These are phyloP conservation scores for Alsophila aescularia DNA, from an alignment of 2,888 invertebrate genomes.

Conservation along the genomic window DNA sequence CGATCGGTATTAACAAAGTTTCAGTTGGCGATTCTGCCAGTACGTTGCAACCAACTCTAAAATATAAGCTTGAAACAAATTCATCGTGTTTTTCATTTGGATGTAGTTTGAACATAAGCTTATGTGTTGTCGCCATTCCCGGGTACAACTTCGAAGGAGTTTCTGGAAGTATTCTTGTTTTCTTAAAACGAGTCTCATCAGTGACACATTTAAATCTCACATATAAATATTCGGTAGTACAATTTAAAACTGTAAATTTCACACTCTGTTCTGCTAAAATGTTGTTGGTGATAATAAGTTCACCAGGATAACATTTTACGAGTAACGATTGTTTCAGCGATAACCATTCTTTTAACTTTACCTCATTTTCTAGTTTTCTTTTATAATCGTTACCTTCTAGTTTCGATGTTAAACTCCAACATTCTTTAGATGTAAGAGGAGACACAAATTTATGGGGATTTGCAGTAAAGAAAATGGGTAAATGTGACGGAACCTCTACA, in stretches of 20 bases:
- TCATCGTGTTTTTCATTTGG: constrained; percentile 40
- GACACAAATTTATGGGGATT: constrained; percentile 64
- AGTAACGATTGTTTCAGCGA: constrained; percentile 41
- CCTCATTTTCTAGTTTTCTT: constrained; percentile 21
- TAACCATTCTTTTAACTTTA: constrained; percentile 40
- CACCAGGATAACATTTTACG: constrained; percentile 52
- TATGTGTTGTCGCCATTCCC: constrained; percentile 57
- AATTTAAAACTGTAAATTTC: constrained; percentile 60
- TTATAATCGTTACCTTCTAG: constrained; percentile 18
- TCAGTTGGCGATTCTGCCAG: constrained; percentile 42
- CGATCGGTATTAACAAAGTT: constrained; percentile 59
- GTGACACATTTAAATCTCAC: constrained; percentile 58
- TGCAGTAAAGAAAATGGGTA: constrained; percentile 52
- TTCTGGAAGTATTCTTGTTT: constrained; percentile 51
- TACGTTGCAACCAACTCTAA: constrained; percentile 56
- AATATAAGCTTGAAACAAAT: constrained; percentile 55
- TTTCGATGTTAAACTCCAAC: constrained; percentile 39
- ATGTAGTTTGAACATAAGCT: constrained; percentile 54
- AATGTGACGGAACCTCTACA: constrained; percentile 30
- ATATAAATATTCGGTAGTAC: constrained; percentile 49
- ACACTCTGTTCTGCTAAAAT: constrained; percentile 51
- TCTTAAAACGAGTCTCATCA: constrained; percentile 51
- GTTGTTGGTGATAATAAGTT: constrained; percentile 48
- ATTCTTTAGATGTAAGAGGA: constrained; percentile 44
- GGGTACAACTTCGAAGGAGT: constrained; percentile 59